Base-by-base conservation (phyloP, 2,797 vertebrate genomes). In the Gallinago solitaria region DNA sequence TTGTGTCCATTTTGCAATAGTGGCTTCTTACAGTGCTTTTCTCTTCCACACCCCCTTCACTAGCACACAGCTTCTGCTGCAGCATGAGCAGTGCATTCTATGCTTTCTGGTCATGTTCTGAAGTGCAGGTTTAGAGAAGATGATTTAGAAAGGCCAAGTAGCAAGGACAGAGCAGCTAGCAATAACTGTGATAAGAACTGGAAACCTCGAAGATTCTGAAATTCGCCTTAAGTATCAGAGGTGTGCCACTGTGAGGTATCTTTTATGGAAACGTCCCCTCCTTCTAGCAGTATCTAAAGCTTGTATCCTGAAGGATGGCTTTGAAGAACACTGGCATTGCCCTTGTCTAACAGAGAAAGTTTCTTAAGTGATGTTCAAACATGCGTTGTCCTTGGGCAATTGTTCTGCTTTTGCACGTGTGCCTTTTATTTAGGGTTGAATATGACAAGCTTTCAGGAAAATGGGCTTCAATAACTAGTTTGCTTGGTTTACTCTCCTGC, bases 401-500 rank as follows among this genome's bases (percentile, higher is more conserved):
- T 23, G 24, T 32, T 76, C 54, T 90, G 56, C n/a, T 56, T 37
- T 41, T 79, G 39, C 51, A 9, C 12, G 0, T 3, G 7, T 17
- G 20, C 15, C 0, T 47, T 79, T 69, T 39, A 8, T 43, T 48
- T n/a, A 6, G 30, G 24, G 43, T 6, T 63, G n/a, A 65, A 16
- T 7, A 11, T 12, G 68, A 39, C 14, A 8, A 4, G 8, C 60
- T 82, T 45, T 56, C 16, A 32, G 64, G 37, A 45, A 23, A 70
- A 39, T 9, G 12, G 10, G 16, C 65, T 80, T 60, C 78, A 33
- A 0, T 90, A 80, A 85, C 61, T 21, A 28, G 13, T 84, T 25
- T 92, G 48, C 70, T 88, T 63, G 43, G 13, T 84, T 95, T 91
- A 17, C 59, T 97, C 60, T 60, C 83, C 78, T n/a, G 28, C 94